Percentiles rank a stretch among this genome's conserved stretches.
These are phyloP conservation scores for Pseudeuparius sepicola DNA, from an alignment of 2,888 invertebrate genomes.

Conservation along the genomic window DNA sequence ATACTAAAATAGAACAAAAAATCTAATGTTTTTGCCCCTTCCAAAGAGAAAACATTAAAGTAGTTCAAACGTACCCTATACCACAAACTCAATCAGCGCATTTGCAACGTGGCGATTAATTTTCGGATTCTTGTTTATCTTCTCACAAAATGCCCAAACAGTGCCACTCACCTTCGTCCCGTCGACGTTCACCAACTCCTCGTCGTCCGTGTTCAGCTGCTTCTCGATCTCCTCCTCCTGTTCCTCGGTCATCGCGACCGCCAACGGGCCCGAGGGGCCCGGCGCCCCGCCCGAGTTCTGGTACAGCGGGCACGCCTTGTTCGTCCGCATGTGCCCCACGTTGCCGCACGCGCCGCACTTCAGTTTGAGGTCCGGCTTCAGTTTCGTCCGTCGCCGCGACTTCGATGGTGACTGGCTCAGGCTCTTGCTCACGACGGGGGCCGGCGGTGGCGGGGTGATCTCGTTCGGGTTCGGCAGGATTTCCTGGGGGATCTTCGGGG, in stretches of 20 bases:
- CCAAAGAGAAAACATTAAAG: no score
- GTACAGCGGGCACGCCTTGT: conserved; percentile 94
- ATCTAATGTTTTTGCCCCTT: no score
- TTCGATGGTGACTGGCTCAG: conserved; percentile 46
- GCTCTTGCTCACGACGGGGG: conserved; percentile 32
- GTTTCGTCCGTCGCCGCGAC: conserved; percentile 68
- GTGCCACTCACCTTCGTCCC: conserved; percentile 94
- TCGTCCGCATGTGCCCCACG: conserved; percentile 76
- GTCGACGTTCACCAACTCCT: conserved; percentile 85
- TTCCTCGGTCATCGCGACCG: conserved; percentile 68
- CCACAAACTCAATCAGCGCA: no score
- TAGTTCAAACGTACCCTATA: no score
- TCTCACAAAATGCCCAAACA: conserved; percentile 81
- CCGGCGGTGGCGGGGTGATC: conserved; percentile 16
- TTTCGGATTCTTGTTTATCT: conserved; percentile 41
- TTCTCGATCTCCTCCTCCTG: conserved; percentile 74
- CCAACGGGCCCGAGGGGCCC: conserved; percentile 46
- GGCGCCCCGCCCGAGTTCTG: conserved; percentile 52
- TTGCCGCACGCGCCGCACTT: conserved; percentile 97
- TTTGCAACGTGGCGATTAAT: neutral
- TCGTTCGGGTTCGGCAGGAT: conserved; percentile 26
- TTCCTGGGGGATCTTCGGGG: conserved; percentile 14
- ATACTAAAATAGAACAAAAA: no score
- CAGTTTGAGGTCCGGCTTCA: conserved; percentile 82
- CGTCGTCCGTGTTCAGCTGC: conserved; percentile 67